phyloP scores from a whole-genome alignment of 1,140 invertebrate species.

The Charaxes varanes region DNA sequence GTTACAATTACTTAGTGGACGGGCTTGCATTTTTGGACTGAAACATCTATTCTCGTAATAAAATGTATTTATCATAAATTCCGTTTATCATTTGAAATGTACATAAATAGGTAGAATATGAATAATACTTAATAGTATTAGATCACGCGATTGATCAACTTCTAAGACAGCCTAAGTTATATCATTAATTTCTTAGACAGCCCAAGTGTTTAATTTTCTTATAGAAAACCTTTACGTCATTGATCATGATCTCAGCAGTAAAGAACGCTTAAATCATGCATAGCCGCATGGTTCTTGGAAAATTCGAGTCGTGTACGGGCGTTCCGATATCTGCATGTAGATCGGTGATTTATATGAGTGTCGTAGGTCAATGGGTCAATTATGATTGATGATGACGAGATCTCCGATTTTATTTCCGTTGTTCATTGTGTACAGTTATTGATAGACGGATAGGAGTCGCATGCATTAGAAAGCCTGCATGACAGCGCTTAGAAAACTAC shows the following conservation, averaged over 20 bases:
- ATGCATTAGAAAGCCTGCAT: constrained; percentile 1
- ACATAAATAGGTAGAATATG: too few species aligned
- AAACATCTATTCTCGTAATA: too few species aligned
- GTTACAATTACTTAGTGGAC: too few species aligned
- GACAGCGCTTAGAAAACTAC: too few species aligned
- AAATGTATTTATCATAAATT: too few species aligned
- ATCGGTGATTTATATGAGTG: constrained; percentile 20
- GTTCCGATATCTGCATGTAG: constrained; percentile 18
- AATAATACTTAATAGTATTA: too few species aligned
- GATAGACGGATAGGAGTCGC: constrained; percentile 9
- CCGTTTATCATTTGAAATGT: too few species aligned
- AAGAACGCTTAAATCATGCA: constrained; percentile 5
- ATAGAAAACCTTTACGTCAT: constrained; percentile 3
- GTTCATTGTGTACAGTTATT: constrained; percentile 19
- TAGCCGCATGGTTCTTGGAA: constrained; percentile 9
- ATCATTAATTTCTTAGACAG: too few species aligned
- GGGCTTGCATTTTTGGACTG: too few species aligned
- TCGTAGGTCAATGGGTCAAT: constrained; percentile 20
- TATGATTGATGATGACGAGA: constrained; percentile 24
- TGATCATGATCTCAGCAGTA: constrained; percentile 7
- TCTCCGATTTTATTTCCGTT: constrained; percentile 20
- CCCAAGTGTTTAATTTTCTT: too few species aligned
- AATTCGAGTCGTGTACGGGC: constrained; percentile 13
- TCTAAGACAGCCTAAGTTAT: too few species aligned
- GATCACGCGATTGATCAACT: too few species aligned